Percentiles rank a stretch among this genome's conserved stretches.
Conservation (phyloP, 2,797 vertebrate genomes). For the Siniperca scherzeri region DNA sequence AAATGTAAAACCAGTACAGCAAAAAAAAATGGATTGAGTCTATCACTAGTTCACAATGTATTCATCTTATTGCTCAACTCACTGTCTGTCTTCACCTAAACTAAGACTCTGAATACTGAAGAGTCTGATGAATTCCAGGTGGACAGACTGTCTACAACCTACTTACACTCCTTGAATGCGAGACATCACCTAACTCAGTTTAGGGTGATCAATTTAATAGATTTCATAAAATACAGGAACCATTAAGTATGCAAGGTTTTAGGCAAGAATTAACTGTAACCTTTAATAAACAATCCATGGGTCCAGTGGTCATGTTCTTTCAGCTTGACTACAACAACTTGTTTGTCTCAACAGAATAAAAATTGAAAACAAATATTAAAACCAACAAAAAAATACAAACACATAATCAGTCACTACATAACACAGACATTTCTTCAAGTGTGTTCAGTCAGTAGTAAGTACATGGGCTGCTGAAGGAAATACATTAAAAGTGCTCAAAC, state of each 20-base stretch:
- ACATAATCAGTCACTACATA: conserved; percentile 8
- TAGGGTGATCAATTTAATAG: neutral
- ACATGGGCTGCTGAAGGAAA: conserved; percentile 26
- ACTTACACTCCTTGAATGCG: neutral
- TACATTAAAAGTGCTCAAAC: conserved; percentile 60
- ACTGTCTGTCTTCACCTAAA: neutral
- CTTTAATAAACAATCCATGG: conserved; percentile 18
- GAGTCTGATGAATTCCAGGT: neutral
- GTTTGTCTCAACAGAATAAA: conserved; percentile 11
- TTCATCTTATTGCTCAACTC: neutral
- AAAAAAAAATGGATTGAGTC: neutral
- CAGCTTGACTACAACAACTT: no score
- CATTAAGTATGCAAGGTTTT: neutral
- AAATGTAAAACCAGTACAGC: neutral
- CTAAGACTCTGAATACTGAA: neutral
- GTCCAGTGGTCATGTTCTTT: neutral
- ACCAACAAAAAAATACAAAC: conserved; percentile 18
- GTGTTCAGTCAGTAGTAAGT: conserved; percentile 65
- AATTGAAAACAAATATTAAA: conserved; percentile 26
- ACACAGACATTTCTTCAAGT: conserved; percentile 60
- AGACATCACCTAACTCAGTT: neutral
- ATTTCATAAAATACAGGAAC: conserved; percentile 5
- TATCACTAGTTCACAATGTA: neutral
- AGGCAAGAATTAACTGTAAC: neutral
- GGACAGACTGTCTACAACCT: neutral